phyloP scores from a whole-genome alignment of 2,113 vertebrate genomes.

The Reinhardtius hippoglossoides region DNA sequence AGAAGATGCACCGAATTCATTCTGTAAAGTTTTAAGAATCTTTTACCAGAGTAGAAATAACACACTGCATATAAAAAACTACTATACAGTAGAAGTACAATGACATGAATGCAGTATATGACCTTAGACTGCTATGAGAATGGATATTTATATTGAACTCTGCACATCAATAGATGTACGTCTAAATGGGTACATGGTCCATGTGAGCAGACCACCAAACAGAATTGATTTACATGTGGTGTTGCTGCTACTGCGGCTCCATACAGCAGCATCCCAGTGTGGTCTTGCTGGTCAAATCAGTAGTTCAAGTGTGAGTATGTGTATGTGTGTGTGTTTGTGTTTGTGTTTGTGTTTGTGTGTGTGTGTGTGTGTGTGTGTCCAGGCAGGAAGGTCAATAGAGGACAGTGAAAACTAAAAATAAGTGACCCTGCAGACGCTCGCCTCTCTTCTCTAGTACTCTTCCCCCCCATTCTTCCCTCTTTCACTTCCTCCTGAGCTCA shows the following conservation, averaged over 20 bases:
- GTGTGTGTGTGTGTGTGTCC: slow-evolving; percentile 9
- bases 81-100: not conserved
- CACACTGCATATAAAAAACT: not conserved
- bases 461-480: slow-evolving; percentile 34
- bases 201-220: not conserved
- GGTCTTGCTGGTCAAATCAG: not conserved
- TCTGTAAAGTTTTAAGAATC: too few relatives aligned
- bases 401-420: slow-evolving; percentile 71
- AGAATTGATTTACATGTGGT: not conserved
- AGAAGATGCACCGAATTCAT: not conserved
- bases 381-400: slow-evolving; percentile 49
- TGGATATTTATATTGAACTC: not conserved
- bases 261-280: too few relatives aligned
- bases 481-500: slow-evolving; percentile 47
- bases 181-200: not conserved
- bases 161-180: not conserved
- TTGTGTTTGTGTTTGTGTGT: not conserved
- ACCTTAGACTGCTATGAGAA: not conserved
- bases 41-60: not conserved
- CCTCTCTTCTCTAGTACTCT: slow-evolving; percentile 47
- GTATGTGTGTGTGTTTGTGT: not conserved
- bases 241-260: not conserved
- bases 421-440: slow-evolving; percentile 57
- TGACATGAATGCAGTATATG: not conserved
- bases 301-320: not conserved